A percentile compares a stretch with the other conserved stretches of the same genome.
Conservation (phyloP, 1,140 invertebrate species). For the Eriosoma lanigerum region DNA sequence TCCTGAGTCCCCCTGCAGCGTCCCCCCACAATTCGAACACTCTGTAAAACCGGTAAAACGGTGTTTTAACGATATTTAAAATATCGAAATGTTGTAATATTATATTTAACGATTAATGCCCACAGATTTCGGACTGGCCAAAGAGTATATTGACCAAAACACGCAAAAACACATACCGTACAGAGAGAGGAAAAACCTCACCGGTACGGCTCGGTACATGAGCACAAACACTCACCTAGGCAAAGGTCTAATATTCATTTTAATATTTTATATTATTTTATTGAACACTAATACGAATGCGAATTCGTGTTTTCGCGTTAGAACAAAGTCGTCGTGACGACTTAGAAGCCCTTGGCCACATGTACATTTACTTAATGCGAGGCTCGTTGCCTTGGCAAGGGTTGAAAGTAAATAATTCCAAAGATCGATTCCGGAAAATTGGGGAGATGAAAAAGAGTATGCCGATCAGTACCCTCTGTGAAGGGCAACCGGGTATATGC, state of each 20-base stretch:
- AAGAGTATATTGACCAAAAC: slow-evolving; percentile 99
- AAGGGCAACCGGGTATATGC: slow-evolving; percentile 87
- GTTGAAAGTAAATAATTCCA: slow-evolving; percentile 97
- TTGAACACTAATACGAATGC: too few species aligned
- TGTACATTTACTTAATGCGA: slow-evolving; percentile 99
- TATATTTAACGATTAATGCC: too few species aligned
- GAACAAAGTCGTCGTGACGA: slow-evolving; percentile 99
- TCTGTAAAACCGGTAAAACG: too few species aligned
- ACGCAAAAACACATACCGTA: slow-evolving; percentile 99
- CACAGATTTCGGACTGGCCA: slow-evolving; percentile 87
- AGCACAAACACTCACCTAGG: slow-evolving; percentile 99
- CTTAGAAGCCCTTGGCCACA: slow-evolving; percentile 97
- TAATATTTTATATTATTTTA: not conserved
- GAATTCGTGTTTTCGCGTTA: slow-evolving; percentile 57
- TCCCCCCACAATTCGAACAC: too few species aligned
- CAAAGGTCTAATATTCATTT: slow-evolving; percentile 69
- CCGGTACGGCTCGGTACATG: slow-evolving; percentile 98
- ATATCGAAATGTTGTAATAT: too few species aligned
- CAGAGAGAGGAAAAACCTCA: slow-evolving; percentile 98
- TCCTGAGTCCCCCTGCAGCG: too few species aligned
- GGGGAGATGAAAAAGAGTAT: slow-evolving; percentile 98
- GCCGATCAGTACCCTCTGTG: slow-evolving; percentile 94
- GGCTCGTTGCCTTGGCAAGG: slow-evolving; percentile 99
- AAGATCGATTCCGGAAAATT: slow-evolving; percentile 99
- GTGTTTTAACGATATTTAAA: too few species aligned